A percentile compares a stretch with the other conserved stretches of the same genome.
These are phyloP conservation scores for Pterobdella sp. DNA, from an alignment of 2,888 invertebrate genomes.

Conservation along the genomic window DNA sequence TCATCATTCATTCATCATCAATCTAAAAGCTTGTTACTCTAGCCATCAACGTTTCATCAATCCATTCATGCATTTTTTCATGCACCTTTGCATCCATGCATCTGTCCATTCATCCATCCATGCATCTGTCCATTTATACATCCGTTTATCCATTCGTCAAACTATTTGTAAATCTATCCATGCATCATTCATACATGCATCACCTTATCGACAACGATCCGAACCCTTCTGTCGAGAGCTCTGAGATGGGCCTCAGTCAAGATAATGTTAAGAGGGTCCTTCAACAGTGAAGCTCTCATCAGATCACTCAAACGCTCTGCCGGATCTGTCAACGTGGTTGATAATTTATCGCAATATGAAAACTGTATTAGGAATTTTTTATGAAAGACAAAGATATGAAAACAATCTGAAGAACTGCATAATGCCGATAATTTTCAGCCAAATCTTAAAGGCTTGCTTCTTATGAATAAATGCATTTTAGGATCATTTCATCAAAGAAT, in stretches of 20 bases:
- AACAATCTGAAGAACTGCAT: too few relatives aligned
- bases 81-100: neutral
- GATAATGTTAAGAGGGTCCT: constrained; percentile 77
- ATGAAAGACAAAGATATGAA: too few relatives aligned
- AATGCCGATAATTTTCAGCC: too few relatives aligned
- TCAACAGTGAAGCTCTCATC: constrained; percentile 68
- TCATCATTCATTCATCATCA: neutral
- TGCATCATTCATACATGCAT: constrained; percentile 39
- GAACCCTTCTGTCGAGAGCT: constrained; percentile 80
- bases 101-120: neutral
- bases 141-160: neutral
- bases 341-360: too few relatives aligned
- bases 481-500: too few relatives aligned
- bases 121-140: too few relatives aligned
- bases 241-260: constrained; percentile 82
- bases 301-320: constrained; percentile 60
- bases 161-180: neutral
- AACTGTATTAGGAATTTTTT: too few relatives aligned
- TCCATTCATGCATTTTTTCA: neutral
- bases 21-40: neutral
- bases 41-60: neutral
- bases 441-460: too few relatives aligned
- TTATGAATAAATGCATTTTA: too few relatives aligned
- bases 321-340: too few relatives aligned
- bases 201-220: constrained; percentile 69